These are phyloP conservation scores for Neosilurus hyrtlii DNA, from an alignment of 2,797 vertebrate species.

Conservation along the genomic window DNA sequence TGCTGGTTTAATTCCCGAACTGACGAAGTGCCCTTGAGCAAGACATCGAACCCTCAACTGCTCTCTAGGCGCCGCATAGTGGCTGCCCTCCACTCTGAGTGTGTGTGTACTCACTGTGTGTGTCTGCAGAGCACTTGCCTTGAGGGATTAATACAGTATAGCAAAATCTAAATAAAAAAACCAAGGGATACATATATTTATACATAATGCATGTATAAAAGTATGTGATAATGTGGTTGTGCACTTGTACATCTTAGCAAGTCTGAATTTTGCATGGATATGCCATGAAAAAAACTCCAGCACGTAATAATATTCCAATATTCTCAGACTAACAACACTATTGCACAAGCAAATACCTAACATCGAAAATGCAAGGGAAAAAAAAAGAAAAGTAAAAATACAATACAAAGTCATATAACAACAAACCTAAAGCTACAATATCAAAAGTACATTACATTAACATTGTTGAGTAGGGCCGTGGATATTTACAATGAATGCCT, in stretches of 20 bases:
- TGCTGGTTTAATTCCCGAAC: no score
- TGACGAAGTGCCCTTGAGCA: no score
- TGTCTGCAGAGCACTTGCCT: no score
- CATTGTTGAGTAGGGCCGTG: no score
- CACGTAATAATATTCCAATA: neutral
- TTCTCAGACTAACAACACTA: neutral
- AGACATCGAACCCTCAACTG: no score
- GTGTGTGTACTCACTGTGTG: no score
- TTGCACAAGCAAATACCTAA: neutral
- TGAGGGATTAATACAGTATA: no score
- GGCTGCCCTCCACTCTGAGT: no score
- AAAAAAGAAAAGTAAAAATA: no score
- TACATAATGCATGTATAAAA: conserved; percentile 55
- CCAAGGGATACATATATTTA: neutral
- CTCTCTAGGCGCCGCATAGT: no score
- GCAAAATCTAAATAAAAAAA: conserved; percentile 18
- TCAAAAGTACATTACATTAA: neutral
- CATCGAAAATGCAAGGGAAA: neutral
- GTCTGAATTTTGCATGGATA: conserved; percentile 23
- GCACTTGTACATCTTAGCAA: conserved; percentile 36
- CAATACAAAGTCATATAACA: neutral
- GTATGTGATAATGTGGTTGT: conserved; percentile 43
- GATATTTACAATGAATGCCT: neutral
- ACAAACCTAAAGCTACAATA: neutral
- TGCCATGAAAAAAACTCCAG: conserved; percentile 5